These are phyloP conservation scores for Trididemnum clinides DNA, from an alignment of 23 tunicate genomes.

Conservation along the genomic window DNA sequence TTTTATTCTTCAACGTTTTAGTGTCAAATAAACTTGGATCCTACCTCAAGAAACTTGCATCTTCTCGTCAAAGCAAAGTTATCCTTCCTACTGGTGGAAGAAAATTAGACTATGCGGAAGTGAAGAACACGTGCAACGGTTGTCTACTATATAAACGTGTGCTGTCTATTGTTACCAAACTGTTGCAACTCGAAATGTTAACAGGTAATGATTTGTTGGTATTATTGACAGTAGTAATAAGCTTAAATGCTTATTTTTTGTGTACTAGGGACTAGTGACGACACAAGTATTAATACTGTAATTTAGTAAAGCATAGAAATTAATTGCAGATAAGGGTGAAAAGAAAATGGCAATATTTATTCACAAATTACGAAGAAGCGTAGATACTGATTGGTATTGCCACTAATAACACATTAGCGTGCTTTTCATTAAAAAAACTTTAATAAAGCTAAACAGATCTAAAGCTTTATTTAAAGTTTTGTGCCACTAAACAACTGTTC, in stretches of 20 bases:
- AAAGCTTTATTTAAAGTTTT: too few relatives aligned
- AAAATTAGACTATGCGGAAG: slow-evolving; percentile 90
- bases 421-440: too few relatives aligned
- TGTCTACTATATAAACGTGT: slow-evolving; percentile 60
- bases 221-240: too few relatives aligned
- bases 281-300: background rate
- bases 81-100: slow-evolving; percentile 88
- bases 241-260: background rate
- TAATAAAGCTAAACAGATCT: too few relatives aligned
- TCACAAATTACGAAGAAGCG: too few relatives aligned
- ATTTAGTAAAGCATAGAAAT: background rate
- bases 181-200: slow-evolving; percentile 85
- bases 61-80: slow-evolving; percentile 48
- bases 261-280: background rate
- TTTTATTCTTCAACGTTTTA: too few relatives aligned
- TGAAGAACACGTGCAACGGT: slow-evolving; percentile 64
- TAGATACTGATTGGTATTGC: too few relatives aligned
- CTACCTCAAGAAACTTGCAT: slow-evolving; percentile 62
- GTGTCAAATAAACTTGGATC: slow-evolving; percentile 75
- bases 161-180: slow-evolving; percentile 67
- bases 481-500: too few relatives aligned
- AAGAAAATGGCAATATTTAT: too few relatives aligned
- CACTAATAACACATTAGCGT: too few relatives aligned
- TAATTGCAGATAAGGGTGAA: too few relatives aligned
- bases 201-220: slow-evolving; percentile 49